Evolutionary conservation across 2,888 invertebrate genomes (phyloP), one percentile per base, ranked within the genome.

Genomic region (Selenia dentaria): DNA sequence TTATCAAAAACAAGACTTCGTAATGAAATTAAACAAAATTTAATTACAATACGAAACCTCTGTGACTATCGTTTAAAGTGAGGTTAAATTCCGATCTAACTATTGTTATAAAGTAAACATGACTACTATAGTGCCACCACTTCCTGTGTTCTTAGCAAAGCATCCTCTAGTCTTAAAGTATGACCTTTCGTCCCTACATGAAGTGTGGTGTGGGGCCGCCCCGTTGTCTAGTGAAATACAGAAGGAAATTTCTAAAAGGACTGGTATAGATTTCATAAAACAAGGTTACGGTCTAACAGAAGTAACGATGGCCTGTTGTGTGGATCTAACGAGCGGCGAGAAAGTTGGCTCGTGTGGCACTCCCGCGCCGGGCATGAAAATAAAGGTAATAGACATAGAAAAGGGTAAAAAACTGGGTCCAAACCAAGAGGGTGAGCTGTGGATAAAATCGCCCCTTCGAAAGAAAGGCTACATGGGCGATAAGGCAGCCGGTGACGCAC

Each of bases 401-500:
- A 93, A 91, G 1, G 94, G 94, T 0, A 83, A 92, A 60, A 67
- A 86, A 1, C 67, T 95, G 29, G 95, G 94, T 0, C 91, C 94
- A 0, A 86, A 93, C 50, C 69, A 94, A 70, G 92, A 93, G 48
- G 98, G 98, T 6, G 98, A 98, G 79, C 72, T 98, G 0, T 96
- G 96, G 80, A 94, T 98, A 48, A 95, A 95, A 72, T 96, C 97
- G 0, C 94, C 95, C 10, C 85, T 94, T 37, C 92, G 95, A 4
- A 96, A 96, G 95, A 95, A 96, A 71, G 97, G 97, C 0, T 98
- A 98, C 74, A 92, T 95, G 67, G 94, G 94, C 2, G 94, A 96
- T 72, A 66, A 71, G n/a, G 81, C 91, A 14, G 93, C 96, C 2
- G 95, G 96, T 0, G 88, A 73, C 13, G 81, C 72, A 3, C 66